These are phyloP conservation scores for Gobius niger DNA, from an alignment of 2,113 vertebrate genomes.

Conservation along the genomic window DNA sequence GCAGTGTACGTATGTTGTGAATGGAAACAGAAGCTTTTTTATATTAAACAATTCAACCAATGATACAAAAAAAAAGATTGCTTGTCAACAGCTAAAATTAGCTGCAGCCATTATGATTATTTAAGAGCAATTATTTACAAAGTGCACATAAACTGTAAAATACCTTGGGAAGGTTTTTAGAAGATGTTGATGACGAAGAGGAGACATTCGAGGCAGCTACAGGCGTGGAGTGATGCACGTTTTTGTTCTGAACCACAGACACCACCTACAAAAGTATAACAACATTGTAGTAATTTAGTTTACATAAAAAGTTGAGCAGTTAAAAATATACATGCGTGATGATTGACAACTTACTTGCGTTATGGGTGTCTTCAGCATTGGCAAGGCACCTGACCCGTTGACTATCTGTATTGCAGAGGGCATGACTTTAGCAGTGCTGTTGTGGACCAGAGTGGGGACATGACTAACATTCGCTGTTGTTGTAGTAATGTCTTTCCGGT, in stretches of 20 bases:
- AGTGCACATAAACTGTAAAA: not conserved
- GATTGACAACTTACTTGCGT: conserved; percentile 75
- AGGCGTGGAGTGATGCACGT: conserved; percentile 69
- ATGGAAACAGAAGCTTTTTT: too few relatives aligned
- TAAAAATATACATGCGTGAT: not conserved
- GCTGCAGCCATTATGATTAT: too few relatives aligned
- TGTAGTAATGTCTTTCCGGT: conserved; percentile 60
- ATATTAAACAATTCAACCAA: too few relatives aligned
- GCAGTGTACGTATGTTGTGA: too few relatives aligned
- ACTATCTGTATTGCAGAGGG: conserved; percentile 79
- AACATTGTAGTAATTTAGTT: not conserved
- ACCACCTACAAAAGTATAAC: conserved; percentile 80
- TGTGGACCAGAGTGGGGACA: conserved; percentile 79
- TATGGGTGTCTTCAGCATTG: conserved; percentile 87
- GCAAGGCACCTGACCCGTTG: conserved; percentile 82
- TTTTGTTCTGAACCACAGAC: conserved; percentile 85
- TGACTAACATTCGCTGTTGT: conserved; percentile 78
- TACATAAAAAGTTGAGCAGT: not conserved
- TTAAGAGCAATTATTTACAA: too few relatives aligned
- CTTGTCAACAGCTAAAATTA: too few relatives aligned
- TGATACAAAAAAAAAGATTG: too few relatives aligned
- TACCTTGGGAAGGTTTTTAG: conserved; percentile 91
- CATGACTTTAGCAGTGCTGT: conserved; percentile 77
- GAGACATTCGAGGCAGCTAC: conserved; percentile 63
- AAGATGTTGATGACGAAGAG: conserved; percentile 49